Conservation (phyloP, 2,797 vertebrate species). For the Cirrhinus molitorella region DNA sequence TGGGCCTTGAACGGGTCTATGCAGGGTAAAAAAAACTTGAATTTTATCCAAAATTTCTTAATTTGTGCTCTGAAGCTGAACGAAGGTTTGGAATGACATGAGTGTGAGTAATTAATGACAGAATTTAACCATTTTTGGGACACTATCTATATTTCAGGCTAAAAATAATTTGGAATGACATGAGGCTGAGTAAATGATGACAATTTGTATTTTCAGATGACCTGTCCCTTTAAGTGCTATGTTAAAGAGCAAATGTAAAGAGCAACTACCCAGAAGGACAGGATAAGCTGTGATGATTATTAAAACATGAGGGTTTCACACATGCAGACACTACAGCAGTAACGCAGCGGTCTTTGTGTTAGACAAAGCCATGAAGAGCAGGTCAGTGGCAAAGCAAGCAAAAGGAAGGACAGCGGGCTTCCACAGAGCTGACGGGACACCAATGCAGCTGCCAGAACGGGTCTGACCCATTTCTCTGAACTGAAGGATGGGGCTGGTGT, state of each 20-base stretch:
- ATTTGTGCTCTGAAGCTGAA: too few relatives aligned
- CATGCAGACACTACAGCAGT: conserved; percentile 57
- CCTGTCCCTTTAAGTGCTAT: conserved; percentile 13
- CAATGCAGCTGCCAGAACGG: conserved; percentile 29
- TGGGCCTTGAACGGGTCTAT: too few relatives aligned
- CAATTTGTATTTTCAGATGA: conserved; percentile 33
- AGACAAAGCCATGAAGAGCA: conserved; percentile 53
- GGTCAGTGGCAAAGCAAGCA: conserved; percentile 51
- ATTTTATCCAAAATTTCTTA: too few relatives aligned
- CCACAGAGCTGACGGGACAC: conserved; percentile 46
- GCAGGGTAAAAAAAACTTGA: too few relatives aligned
- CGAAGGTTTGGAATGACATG: too few relatives aligned
- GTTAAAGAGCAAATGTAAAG: conserved; percentile 31
- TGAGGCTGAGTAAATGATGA: conserved; percentile 8
- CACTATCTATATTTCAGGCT: too few relatives aligned
- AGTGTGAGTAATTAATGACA: too few relatives aligned
- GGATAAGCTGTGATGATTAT: conserved; percentile 54
- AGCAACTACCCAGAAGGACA: conserved; percentile 46
- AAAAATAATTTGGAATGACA: neutral
- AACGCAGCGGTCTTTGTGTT: conserved; percentile 40
- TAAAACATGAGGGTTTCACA: conserved; percentile 51
- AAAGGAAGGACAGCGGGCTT: conserved; percentile 46
- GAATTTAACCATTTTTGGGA: too few relatives aligned
- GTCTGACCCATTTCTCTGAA: conserved; percentile 33
- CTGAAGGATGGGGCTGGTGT: conserved; percentile 44